Evolutionary conservation across 2,888 invertebrate species (phyloP), one percentile per base, ranked within the genome.

Genomic region (Catocala nupta): DNA sequence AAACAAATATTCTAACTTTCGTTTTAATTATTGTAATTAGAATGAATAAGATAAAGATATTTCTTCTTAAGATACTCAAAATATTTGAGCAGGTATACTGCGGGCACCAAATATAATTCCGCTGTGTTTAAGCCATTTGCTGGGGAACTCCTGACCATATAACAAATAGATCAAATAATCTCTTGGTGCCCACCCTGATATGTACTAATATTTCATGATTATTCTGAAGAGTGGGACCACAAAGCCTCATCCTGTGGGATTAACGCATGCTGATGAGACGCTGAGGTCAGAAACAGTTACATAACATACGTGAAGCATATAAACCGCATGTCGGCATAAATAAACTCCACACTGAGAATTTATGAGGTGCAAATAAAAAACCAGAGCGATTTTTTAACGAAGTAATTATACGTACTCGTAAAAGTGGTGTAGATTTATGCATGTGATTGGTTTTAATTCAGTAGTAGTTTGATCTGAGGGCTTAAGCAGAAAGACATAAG

Each of bases 301-400:
- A 84, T 84, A 83, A 83, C 80, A 81, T 88, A 85, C 84, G 84
- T 82, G 82, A 77, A 89, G 84, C 84, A 82, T 87, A 88, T 87
- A 88, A 90, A 89, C 85, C 84, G 80, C 82, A 83, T 88, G 84
- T 83, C 84, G 82, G 85, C 84, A 90, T 92, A 91, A 91, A 91
- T 92, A 90, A 91, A 90, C 86, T 86, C 84, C 68, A 71, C 85
- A 83, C 82, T 79, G 82, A 83, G 81, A 78, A 81, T 83, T 81
- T 73, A 77, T 77, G 60, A 55, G 63, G 69, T 62, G 36, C 58
- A 82, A 83, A 79, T 71, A 44, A 81, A n/a, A 64, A 78, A 63
- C 59, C 10, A 4, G 0, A 51, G 82, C 81, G 81, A 50, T 70
- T 65, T 70, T 65, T 55, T 0, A 43, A 13, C 8, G n/a, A 25